Percentiles rank a stretch among this genome's conserved stretches.
These are phyloP conservation scores for Ptychobarbus kaznakovi DNA, from an alignment of 2,797 vertebrate species.

Conservation along the genomic window DNA sequence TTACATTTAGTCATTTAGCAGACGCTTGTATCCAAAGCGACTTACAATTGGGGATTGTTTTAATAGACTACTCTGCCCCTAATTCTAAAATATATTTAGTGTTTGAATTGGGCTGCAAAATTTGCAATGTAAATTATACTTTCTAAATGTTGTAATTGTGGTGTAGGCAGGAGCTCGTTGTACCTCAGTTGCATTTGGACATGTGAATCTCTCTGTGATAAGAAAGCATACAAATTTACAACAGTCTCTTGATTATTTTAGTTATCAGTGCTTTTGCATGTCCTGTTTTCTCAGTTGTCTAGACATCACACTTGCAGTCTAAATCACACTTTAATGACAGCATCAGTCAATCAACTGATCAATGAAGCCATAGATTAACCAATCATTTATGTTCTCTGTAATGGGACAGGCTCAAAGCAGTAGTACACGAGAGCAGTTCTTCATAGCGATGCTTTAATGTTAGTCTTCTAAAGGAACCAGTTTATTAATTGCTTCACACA, in stretches of 20 bases:
- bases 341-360: slow-evolving; percentile 13
- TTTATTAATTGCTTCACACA: slow-evolving; percentile 63
- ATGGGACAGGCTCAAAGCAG: slow-evolving; percentile 15
- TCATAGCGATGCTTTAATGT: slow-evolving; percentile 20
- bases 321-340: slow-evolving; percentile 28
- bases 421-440: slow-evolving; percentile 34
- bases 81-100: slow-evolving; percentile 13
- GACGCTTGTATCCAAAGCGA: no score
- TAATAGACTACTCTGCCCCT: slow-evolving; percentile 10
- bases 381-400: slow-evolving; percentile 39
- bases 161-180: background rate
- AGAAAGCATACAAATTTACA: background rate
- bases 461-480: slow-evolving; percentile 53
- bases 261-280: background rate
- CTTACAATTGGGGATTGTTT: background rate
- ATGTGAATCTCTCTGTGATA: background rate
- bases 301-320: background rate
- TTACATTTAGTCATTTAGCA: no score
- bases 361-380: slow-evolving; percentile 33
- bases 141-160: background rate
- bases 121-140: background rate
- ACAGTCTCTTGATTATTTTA: background rate
- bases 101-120: background rate
- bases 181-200: background rate
- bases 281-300: background rate